These are phyloP conservation scores for Oryzias sinensis DNA, from an alignment of 2,797 vertebrate species.

Conservation along the genomic window DNA sequence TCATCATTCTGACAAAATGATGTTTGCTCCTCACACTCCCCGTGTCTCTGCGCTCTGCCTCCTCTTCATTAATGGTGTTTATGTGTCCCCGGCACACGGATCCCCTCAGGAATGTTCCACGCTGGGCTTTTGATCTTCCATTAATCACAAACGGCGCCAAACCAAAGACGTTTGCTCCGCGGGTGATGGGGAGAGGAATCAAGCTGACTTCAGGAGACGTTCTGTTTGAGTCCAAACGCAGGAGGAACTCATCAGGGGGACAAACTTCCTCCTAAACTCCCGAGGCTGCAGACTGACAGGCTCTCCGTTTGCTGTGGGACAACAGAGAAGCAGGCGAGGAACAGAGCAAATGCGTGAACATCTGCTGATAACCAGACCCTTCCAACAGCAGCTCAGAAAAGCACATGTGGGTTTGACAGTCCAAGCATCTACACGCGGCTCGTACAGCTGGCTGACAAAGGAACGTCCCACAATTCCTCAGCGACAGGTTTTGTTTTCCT, in stretches of 20 bases:
- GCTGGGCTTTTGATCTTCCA: slow-evolving; percentile 73
- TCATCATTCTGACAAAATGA: slow-evolving; percentile 43
- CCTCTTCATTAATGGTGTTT: slow-evolving; percentile 73
- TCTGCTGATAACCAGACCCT: slow-evolving; percentile 41
- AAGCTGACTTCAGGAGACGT: slow-evolving; percentile 56
- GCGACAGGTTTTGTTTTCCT: slow-evolving; percentile 56
- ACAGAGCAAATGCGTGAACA: slow-evolving; percentile 15
- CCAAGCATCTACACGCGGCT: slow-evolving; percentile 22
- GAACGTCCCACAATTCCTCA: slow-evolving; percentile 33
- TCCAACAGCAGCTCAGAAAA: slow-evolving; percentile 23
- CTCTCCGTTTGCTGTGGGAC: slow-evolving; percentile 10
- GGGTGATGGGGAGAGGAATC: slow-evolving; percentile 43
- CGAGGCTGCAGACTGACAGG: slow-evolving; percentile 10
- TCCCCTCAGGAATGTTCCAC: slow-evolving; percentile 66
- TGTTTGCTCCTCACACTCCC: slow-evolving; percentile 34
- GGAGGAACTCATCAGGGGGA: slow-evolving; percentile 30
- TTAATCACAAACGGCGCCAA: slow-evolving; percentile 71
- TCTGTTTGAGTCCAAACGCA: slow-evolving; percentile 53
- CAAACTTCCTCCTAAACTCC: slow-evolving; percentile 20
- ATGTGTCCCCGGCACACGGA: slow-evolving; percentile 64
- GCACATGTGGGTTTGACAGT: slow-evolving; percentile 18
- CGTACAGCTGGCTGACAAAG: slow-evolving; percentile 47
- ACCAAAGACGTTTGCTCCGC: slow-evolving; percentile 65
- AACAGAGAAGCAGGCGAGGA: slow-evolving; percentile 6
- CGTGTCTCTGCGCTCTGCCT: slow-evolving; percentile 42